Evolutionary conservation across 2,797 vertebrate species (phyloP).

Genomic region (Cichlasoma orientale): DNA sequence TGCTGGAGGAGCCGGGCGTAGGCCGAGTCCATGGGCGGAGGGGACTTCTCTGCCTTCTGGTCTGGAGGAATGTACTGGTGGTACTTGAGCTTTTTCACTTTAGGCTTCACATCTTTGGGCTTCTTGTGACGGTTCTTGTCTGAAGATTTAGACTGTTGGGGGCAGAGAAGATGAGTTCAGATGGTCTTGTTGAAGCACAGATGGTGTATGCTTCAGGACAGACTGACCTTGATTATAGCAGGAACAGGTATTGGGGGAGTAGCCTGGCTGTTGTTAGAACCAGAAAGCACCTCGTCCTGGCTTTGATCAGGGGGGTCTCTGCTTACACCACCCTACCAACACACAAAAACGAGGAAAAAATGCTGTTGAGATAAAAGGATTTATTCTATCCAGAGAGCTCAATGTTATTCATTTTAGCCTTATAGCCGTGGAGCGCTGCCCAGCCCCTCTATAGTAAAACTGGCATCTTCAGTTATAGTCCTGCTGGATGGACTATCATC

Average conservation of each 20-base stretch:
- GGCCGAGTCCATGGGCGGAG: constrained; percentile 98
- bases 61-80: constrained; percentile 99
- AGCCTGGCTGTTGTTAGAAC: constrained; percentile 71
- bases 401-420: not conserved
- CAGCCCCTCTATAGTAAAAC: too few species aligned
- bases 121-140: constrained; percentile 98
- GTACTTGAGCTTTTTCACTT: constrained; percentile 98
- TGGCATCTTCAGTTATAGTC: too few species aligned
- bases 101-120: constrained; percentile 97
- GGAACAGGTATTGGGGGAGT: constrained; percentile 78
- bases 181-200: not conserved
- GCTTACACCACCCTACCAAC: constrained; percentile 71
- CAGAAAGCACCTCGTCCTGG: constrained; percentile 81
- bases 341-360: constrained; percentile 13
- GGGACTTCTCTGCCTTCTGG: constrained; percentile 96
- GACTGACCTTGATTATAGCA: constrained; percentile 88
- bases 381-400: not conserved
- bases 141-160: constrained; percentile 86
- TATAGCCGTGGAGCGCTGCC: too few species aligned
- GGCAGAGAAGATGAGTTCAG: not conserved
- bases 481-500: too few species aligned
- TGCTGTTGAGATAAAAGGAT: not conserved
- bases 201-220: not conserved
- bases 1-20: constrained; percentile 96
- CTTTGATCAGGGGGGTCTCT: constrained; percentile 77